Evolutionary conservation across 1,140 invertebrate genomes (phyloP).

Genomic region (Diachasma alloeum): DNA sequence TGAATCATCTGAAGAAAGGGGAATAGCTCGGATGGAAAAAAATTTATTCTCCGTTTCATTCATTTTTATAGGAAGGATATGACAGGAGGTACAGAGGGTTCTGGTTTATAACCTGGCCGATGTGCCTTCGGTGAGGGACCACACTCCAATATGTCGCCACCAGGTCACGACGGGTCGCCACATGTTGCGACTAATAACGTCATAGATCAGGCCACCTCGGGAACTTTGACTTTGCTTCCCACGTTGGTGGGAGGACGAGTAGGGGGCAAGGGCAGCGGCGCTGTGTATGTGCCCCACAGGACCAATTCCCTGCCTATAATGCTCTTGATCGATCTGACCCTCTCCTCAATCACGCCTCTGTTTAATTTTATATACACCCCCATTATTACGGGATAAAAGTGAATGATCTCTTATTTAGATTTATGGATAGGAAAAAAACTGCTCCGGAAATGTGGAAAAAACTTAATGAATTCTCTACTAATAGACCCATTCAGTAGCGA

Average conservation of each 20-base stretch:
- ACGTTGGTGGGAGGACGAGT: not conserved
- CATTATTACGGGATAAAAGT: not conserved
- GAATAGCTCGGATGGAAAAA: not conserved
- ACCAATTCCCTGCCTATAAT: slow-evolving; percentile 3
- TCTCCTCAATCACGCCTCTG: slow-evolving; percentile 9
- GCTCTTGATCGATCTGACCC: not conserved
- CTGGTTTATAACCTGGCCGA: slow-evolving; percentile 7
- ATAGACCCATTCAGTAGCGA: too few relatives aligned
- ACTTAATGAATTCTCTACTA: too few relatives aligned
- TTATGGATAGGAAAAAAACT: too few relatives aligned
- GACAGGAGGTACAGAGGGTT: not conserved
- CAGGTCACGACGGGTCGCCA: slow-evolving; percentile 43
- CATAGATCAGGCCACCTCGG: slow-evolving; percentile 44
- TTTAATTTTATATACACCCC: not conserved
- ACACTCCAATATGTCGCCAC: slow-evolving; percentile 46
- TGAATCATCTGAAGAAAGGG: not conserved
- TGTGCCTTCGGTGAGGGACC: slow-evolving; percentile 24
- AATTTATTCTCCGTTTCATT: not conserved
- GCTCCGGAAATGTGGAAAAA: too few relatives aligned
- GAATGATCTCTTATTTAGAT: not conserved
- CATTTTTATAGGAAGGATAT: not conserved
- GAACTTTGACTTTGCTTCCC: slow-evolving; percentile 40
- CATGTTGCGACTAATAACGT: slow-evolving; percentile 52
- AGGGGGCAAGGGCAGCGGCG: not conserved
- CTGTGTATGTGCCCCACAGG: slow-evolving; percentile 8